A percentile compares a stretch with the other conserved stretches of the same genome.
Conservation (phyloP, 2,888 invertebrate genomes). For the Aleiodes leptofemur region DNA sequence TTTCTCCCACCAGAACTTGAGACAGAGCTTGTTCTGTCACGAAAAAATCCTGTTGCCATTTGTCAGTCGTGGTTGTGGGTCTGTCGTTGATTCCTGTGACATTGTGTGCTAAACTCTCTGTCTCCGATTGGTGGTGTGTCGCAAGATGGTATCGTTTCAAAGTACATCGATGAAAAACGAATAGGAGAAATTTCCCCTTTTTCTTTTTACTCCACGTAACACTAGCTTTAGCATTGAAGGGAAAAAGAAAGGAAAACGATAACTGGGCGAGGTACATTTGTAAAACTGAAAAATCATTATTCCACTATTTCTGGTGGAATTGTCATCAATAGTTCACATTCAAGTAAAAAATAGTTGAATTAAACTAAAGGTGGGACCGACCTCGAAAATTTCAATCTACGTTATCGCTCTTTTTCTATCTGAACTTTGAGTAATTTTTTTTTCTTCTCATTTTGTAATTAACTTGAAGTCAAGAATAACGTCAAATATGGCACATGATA, state of each 20-base stretch:
- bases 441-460: background rate
- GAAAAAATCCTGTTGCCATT: slow-evolving; percentile 30
- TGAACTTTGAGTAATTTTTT: background rate
- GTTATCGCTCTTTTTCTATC: background rate
- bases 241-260: too few relatives aligned
- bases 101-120: background rate
- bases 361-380: slow-evolving; percentile 22
- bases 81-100: slow-evolving; percentile 8
- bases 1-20: background rate
- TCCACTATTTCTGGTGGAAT: background rate
- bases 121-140: slow-evolving; percentile 11
- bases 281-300: background rate
- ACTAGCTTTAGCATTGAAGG: too few relatives aligned
- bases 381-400: slow-evolving; percentile 18
- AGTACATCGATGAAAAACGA: slow-evolving; percentile 1
- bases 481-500: slow-evolving; percentile 67
- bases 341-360: background rate
- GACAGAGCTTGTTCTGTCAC: background rate
- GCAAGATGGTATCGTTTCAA: slow-evolving; percentile 33
- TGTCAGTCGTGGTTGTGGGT: slow-evolving; percentile 24
- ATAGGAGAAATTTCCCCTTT: background rate
- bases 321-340: slow-evolving; percentile 5
- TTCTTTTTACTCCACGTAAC: background rate
- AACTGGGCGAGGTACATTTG: slow-evolving; percentile 7
- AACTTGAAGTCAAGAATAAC: background rate